Conservation (phyloP, 2,888 invertebrate species). For the Sesamia inferens region DNA sequence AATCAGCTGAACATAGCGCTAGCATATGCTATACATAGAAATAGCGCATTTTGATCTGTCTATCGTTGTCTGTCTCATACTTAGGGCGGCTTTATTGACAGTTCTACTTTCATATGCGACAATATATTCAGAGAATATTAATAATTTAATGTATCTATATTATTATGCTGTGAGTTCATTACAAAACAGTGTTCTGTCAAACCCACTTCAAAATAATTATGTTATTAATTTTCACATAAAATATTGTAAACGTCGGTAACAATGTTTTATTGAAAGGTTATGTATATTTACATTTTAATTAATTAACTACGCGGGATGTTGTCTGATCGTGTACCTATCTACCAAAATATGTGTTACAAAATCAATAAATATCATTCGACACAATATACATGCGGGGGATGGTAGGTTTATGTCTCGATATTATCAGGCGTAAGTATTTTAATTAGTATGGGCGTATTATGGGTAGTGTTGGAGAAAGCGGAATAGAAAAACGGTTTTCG, state of each 20-base stretch:
- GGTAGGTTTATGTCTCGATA: too few relatives aligned
- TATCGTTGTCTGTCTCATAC: too few relatives aligned
- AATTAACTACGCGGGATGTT: neutral
- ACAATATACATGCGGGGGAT: too few relatives aligned
- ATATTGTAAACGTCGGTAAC: neutral
- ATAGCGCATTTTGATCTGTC: too few relatives aligned
- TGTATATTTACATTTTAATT: neutral
- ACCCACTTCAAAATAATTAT: constrained; percentile 60
- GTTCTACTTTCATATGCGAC: neutral
- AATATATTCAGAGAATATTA: constrained; percentile 35
- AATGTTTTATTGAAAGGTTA: neutral
- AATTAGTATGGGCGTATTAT: too few relatives aligned
- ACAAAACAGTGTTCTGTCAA: constrained; percentile 53
- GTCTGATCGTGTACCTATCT: neutral
- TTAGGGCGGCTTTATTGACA: too few relatives aligned
- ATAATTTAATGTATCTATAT: constrained; percentile 23
- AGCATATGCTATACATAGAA: too few relatives aligned
- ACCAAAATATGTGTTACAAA: neutral
- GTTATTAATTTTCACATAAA: neutral
- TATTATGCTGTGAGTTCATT: constrained; percentile 57
- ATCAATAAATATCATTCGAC: neutral
- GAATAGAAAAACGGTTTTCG: too few relatives aligned
- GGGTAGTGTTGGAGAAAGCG: too few relatives aligned
- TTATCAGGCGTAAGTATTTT: too few relatives aligned
- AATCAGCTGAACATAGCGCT: too few relatives aligned